Base-by-base conservation (phyloP, 2,113 vertebrate species). In the Macquaria ambigua region DNA sequence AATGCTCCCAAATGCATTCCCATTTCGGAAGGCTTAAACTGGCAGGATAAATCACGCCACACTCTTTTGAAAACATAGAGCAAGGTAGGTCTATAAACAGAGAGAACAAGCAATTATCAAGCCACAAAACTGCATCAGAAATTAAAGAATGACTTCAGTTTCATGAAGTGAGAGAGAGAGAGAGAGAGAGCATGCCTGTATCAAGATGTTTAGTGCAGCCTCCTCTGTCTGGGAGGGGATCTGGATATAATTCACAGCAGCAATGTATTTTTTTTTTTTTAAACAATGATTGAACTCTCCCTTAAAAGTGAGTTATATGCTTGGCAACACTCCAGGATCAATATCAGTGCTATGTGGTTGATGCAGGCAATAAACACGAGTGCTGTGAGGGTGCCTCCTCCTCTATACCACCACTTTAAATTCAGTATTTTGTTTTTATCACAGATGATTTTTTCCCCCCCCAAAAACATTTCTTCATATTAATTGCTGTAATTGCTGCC, bases 351-450 rank as follows among this genome's bases (percentile, higher is more conserved):
- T 64, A 56, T 92, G 56, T 83, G 86, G 58, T 91, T 69, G 83
- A 87, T 77, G 81, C 88, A 66, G 69, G 93, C 84, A 89, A 88
- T 84, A 85, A 80, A 89, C 74, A 91, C 52, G 72, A 91, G 83
- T 79, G 86, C 85, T 82, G 67, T 28, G 63, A 77, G 55, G 59
- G 23, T 52, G 69, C 31, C 23, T 71, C 66, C 50, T 50, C 71
- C 37, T 73, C 73, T n/a, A 34, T 34, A 11, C 37, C 61, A 56
- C 41, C 14, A 53, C 52, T 83, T 85, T 59, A 37, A 71, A 84
- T 72, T 81, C 76, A 50, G 37, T 55, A 34, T 73, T 55, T 70
- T 20, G 1, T 16, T 41, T 67, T 31, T 58, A 61, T 25, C 25
- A 62, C 68, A 71, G 23, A 37, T 66, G 5, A 55, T 69, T n/a